Evolutionary conservation across 2,797 vertebrate genomes (phyloP), one percentile per base, ranked within the genome.

Genomic region (Natrix natrix): DNA sequence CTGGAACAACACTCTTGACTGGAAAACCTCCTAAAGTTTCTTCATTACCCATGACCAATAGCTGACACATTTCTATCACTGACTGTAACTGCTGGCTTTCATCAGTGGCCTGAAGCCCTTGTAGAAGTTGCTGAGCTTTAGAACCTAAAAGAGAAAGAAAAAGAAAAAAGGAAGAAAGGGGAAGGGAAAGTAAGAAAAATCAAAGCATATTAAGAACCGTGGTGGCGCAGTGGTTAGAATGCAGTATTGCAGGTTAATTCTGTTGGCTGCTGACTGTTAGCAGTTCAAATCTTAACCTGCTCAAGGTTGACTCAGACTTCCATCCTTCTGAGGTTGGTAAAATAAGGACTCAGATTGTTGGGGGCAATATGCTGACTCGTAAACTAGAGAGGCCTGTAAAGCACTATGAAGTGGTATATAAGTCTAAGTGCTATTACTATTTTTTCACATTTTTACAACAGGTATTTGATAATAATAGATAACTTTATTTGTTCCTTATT

Each of bases 41-140:
- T 97, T 99, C 99, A 90, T 99, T 99, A 92, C 99, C 99, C 99
- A 99, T 99, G 94, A 99, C 99, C 96, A 99, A 96, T 94, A 99
- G 97, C 97, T 99, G 99, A 97, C 99, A 99, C 99, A 99, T 99
- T 97, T 99, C 99, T 96, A 99, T 99, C 78, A 99, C 99, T 48
- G 99, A 99, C 97, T 99, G 99, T 91, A 99, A 98, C 93, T 99
- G 99, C 96, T 99, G 99, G 95, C 99, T 99, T 97, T 99, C 99
- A 54, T 99, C 99, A 94, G 99, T 99, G 74, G 99, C 99, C 98
- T 99, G 99, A 14, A 99, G 98, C 96, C 99, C 99, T 97, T 99
- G 99, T 37, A 99, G 98, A 95, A 99, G 98, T 97, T 99, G 99
- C 96, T 99, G 99, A 94, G 99, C 99, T 97, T 99, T 99, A 95